Evolutionary conservation across 1,140 invertebrate genomes (phyloP).

Genomic region (Pseudoatta argentina): DNA sequence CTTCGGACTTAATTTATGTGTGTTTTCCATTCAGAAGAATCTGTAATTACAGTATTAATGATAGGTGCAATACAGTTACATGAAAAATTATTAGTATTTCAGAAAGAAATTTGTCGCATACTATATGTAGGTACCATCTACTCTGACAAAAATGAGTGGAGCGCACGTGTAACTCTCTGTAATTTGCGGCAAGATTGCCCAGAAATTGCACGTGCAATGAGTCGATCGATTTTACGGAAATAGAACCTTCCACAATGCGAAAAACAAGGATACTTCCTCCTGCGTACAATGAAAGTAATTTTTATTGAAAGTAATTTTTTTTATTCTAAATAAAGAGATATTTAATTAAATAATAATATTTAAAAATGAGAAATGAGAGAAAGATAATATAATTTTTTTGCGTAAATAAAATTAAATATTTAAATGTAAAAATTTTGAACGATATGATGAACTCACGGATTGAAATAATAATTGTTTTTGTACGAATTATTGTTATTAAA

Average conservation of each 20-base stretch:
- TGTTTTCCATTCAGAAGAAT: not conserved
- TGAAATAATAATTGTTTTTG: not conserved
- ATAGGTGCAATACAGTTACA: not conserved
- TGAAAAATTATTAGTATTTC: not conserved
- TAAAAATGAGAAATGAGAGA: not conserved
- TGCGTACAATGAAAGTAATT: not conserved
- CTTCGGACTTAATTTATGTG: constrained; percentile 1
- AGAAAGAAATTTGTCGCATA: not conserved
- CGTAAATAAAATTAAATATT: not conserved
- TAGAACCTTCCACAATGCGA: constrained; percentile 30
- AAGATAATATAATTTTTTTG: not conserved
- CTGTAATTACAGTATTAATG: not conserved
- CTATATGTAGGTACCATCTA: not conserved
- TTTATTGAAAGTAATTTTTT: not conserved
- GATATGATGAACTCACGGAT: not conserved
- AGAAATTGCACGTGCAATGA: constrained; percentile 43
- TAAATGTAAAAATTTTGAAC: not conserved
- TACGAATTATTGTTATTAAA: constrained; percentile 6
- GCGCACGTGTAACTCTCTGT: constrained; percentile 14
- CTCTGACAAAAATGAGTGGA: not conserved
- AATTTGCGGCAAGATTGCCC: constrained; percentile 36
- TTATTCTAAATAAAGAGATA: not conserved
- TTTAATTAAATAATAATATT: not conserved
- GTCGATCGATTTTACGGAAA: constrained; percentile 40
- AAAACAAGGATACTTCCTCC: constrained; percentile 15